phyloP scores from a whole-genome alignment of 2,888 invertebrate genomes.

The Agrochola macilenta region DNA sequence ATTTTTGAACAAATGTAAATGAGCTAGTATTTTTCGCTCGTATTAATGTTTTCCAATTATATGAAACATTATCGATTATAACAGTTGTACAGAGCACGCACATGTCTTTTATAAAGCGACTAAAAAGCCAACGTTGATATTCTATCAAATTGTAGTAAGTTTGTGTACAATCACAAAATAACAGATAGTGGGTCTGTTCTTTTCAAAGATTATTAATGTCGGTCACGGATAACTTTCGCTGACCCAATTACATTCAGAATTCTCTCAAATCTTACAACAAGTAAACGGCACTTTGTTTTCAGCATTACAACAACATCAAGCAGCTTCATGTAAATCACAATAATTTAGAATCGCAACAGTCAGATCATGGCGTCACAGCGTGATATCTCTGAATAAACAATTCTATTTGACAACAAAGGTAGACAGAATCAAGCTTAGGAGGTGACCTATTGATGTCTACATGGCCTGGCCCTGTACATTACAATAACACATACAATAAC shows the following conservation, averaged over 20 bases:
- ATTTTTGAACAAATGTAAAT: not conserved
- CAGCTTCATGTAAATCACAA: conserved; percentile 66
- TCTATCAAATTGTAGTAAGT: conserved; percentile 32
- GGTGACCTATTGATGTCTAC: conserved; percentile 58
- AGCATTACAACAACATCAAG: conserved; percentile 53
- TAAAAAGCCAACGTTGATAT: conserved; percentile 7
- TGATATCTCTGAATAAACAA: conserved; percentile 72
- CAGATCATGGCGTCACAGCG: conserved; percentile 67
- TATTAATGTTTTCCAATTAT: conserved; percentile 17
- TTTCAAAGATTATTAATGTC: conserved; percentile 53
- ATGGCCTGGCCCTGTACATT: conserved; percentile 35
- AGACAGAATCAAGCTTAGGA: conserved; percentile 59
- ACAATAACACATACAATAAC: conserved; percentile 56
- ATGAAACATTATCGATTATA: not conserved
- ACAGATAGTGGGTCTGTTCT: conserved; percentile 60
- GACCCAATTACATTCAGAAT: conserved; percentile 58
- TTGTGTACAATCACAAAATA: conserved; percentile 38
- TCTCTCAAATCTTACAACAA: conserved; percentile 41
- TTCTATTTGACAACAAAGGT: conserved; percentile 62
- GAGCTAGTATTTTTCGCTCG: conserved; percentile 6
- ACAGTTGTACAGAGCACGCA: not conserved
- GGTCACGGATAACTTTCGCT: conserved; percentile 56
- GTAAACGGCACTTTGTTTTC: conserved; percentile 33
- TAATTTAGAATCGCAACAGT: conserved; percentile 65
- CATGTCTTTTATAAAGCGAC: not conserved